Percentiles rank a stretch among this genome's conserved stretches.
Conservation (phyloP, 30 jellyfish, hydroid and myxozoan genomes). For the Rhopilema esculentum region DNA sequence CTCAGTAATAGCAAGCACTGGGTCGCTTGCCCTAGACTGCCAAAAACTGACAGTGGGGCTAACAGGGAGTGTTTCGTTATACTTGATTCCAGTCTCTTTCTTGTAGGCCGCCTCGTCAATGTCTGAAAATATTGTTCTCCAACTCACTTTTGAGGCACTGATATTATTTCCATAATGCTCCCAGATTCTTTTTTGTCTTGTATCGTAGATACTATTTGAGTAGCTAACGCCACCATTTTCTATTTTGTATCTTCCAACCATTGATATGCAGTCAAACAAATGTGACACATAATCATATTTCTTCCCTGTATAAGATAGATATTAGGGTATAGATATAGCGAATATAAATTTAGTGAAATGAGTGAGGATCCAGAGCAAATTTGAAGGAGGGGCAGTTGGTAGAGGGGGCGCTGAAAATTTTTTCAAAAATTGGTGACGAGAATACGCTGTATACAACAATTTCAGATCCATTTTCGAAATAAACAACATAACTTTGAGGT, state of each 20-base stretch:
- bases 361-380: not conserved
- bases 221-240: constrained; percentile 24
- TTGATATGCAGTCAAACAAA: constrained; percentile 61
- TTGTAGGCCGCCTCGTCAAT: constrained; percentile 33
- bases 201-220: constrained; percentile 29
- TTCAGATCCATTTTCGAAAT: no score
- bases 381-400: no score
- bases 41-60: constrained; percentile 60
- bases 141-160: constrained; percentile 42
- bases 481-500: no score
- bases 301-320: constrained; percentile 39
- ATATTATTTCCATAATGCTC: constrained; percentile 35
- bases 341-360: not conserved
- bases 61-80: constrained; percentile 37
- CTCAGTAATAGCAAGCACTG: constrained; percentile 60
- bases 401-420: no score
- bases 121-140: constrained; percentile 56
- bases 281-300: constrained; percentile 44
- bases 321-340: not conserved
- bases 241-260: constrained; percentile 67
- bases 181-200: constrained; percentile 44
- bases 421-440: no score
- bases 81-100: constrained; percentile 2
- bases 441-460: no score
- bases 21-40: constrained; percentile 40